Evolutionary conservation across 2,113 vertebrate species (phyloP).

Genomic region (Macaca mulatta): DNA sequence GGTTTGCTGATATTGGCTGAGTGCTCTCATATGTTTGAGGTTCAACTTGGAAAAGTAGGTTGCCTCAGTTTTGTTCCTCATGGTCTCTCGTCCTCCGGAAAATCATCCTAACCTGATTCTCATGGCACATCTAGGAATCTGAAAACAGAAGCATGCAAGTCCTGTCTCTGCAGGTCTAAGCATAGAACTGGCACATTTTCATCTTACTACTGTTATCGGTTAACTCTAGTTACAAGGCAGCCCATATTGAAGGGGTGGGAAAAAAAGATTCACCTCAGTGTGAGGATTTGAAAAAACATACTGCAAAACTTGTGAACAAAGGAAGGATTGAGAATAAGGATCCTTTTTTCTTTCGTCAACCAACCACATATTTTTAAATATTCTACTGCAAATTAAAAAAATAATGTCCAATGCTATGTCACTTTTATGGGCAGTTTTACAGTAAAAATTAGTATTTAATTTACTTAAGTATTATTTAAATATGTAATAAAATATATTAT

Average conservation of each 20-base stretch:
- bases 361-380: background rate
- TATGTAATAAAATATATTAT: background rate
- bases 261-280: background rate
- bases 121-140: background rate
- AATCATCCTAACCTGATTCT: background rate
- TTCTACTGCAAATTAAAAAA: background rate
- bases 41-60: background rate
- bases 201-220: fast-evolving
- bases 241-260: background rate
- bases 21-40: background rate
- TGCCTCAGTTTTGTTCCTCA: background rate
- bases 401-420: background rate
- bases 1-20: background rate
- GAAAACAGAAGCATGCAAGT: background rate
- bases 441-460: too few relatives aligned
- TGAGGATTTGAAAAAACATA: background rate
- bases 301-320: background rate
- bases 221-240: background rate
- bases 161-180: fast-evolving
- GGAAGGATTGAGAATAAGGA: background rate
- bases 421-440: background rate
- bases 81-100: background rate
- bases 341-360: background rate
- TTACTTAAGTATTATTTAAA: background rate
- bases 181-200: background rate